Conservation (phyloP, 2,113 vertebrate genomes). For the Chaetodon trifascialis region DNA sequence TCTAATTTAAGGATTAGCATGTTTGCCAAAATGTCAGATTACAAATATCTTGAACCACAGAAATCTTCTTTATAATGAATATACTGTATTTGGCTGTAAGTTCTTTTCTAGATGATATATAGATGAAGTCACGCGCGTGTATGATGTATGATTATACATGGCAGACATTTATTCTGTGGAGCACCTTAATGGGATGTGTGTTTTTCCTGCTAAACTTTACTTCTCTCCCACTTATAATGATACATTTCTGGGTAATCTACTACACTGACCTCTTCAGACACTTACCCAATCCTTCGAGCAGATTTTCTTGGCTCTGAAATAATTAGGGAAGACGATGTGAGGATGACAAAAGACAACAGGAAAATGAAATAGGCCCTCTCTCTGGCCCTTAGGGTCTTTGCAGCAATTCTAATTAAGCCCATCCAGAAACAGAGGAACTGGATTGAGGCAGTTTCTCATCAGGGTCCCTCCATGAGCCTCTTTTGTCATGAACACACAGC, state of each 20-base stretch:
- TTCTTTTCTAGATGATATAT: neutral
- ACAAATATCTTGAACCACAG: neutral
- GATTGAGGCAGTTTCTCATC: conserved; percentile 81
- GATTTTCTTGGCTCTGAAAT: conserved; percentile 75
- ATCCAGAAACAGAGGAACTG: conserved; percentile 79
- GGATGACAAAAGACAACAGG: conserved; percentile 82
- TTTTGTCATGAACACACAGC: conserved; percentile 82
- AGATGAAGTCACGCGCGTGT: neutral
- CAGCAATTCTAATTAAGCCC: conserved; percentile 83
- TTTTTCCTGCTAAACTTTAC: conserved; percentile 23
- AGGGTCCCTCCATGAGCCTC: conserved; percentile 76
- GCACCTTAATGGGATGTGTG: conserved; percentile 27
- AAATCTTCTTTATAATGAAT: conserved; percentile 1
- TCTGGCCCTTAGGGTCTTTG: conserved; percentile 71
- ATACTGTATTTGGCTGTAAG: neutral
- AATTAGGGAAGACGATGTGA: conserved; percentile 79
- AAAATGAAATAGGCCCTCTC: conserved; percentile 76
- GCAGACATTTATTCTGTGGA: neutral
- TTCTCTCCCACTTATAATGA: conserved; percentile 36
- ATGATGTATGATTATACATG: neutral
- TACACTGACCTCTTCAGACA: conserved; percentile 66
- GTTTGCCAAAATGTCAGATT: neutral
- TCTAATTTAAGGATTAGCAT: neutral
- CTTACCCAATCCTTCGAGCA: conserved; percentile 65
- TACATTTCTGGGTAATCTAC: conserved; percentile 62